A percentile compares a stretch with the other conserved stretches of the same genome.
Evolutionary conservation across 2,888 invertebrate genomes (phyloP).

Genomic region (Drosophila atripex): DNA sequence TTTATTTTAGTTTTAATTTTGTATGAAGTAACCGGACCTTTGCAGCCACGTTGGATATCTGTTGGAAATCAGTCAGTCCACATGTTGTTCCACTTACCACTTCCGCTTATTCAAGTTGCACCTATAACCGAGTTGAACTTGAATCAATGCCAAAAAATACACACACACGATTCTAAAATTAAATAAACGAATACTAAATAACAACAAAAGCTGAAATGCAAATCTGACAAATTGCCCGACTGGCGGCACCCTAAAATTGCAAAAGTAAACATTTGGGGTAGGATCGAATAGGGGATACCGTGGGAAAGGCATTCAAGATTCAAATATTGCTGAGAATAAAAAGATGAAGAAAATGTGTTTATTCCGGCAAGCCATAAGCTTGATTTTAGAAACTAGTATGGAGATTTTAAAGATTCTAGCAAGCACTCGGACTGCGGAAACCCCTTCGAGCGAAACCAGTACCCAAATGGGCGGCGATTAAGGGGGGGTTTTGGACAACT

Average conservation of each 20-base stretch:
- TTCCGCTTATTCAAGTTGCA: conserved; percentile 63
- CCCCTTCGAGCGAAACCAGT: conserved; percentile 40
- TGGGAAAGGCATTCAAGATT: not conserved
- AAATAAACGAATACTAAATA: conserved; percentile 36
- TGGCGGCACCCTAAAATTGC: conserved; percentile 59
- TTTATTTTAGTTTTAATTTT: conserved; percentile 19
- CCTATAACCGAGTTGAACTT: conserved; percentile 65
- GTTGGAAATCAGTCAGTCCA: conserved; percentile 31
- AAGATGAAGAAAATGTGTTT: not conserved
- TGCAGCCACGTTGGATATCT: conserved; percentile 10
- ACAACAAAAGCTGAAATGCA: conserved; percentile 30
- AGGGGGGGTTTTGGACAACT: conserved; percentile 6
- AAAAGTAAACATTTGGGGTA: conserved; percentile 2
- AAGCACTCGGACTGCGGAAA: not conserved
- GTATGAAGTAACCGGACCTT: not conserved
- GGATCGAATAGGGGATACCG: conserved; percentile 22
- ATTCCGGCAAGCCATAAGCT: not conserved
- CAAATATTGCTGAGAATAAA: not conserved
- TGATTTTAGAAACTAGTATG: not conserved
- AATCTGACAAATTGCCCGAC: conserved; percentile 55
- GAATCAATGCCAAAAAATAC: conserved; percentile 74
- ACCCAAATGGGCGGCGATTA: not conserved
- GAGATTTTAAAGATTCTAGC: not conserved
- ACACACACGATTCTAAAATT: conserved; percentile 48
- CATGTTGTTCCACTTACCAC: conserved; percentile 35